Base-by-base conservation (phyloP, 2,797 vertebrate genomes). In the Chaetodon trifasciatus region DNA sequence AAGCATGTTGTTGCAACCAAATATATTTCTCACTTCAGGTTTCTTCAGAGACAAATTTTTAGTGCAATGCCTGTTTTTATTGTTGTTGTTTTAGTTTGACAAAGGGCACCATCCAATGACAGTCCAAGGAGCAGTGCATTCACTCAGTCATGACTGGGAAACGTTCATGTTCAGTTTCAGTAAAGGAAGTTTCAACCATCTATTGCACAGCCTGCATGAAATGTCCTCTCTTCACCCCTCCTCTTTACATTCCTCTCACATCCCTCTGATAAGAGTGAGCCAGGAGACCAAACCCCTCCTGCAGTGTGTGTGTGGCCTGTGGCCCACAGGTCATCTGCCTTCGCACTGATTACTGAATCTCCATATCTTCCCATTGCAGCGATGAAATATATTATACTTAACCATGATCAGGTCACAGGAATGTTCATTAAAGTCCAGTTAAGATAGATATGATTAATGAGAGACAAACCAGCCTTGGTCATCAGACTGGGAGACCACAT, bases 361-460 rank as follows among this genome's bases (percentile, higher is more conserved):
- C 42, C 71, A 69, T 68, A 81, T 81, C 66, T 53, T 78, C 35
- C 57, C 49, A 60, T 24, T 66, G 58, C 16, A 76, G 3, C 42
- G 63, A 85, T 79, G 53, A 82, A 79, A 80, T 53, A 61, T 3
- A 17, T 61, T 52, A 55, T 63, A 39, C 40, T 81, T 77, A 65
- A 4, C 67, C 6, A 50, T 32, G 53, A 78, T 86, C 63, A 72
- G 49, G 82, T 78, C 81, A 81, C 44, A 85, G 84, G 19, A 74
- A 78, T 5, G 15, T 71, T 84, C 76, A 81, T 75, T 82, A 71
- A 70, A 81, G 86, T 68, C 55, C 3, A 16, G 62, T 81, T 78
- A 69, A 80, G 71, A 84, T 68, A 74, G 46, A 82, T 78, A 10
- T 70, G 79, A 88, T 89, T 88, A 81, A 88, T 84, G 84, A 83